Base-by-base conservation (phyloP, 2,888 invertebrate genomes). In the Lottia gigantea region DNA sequence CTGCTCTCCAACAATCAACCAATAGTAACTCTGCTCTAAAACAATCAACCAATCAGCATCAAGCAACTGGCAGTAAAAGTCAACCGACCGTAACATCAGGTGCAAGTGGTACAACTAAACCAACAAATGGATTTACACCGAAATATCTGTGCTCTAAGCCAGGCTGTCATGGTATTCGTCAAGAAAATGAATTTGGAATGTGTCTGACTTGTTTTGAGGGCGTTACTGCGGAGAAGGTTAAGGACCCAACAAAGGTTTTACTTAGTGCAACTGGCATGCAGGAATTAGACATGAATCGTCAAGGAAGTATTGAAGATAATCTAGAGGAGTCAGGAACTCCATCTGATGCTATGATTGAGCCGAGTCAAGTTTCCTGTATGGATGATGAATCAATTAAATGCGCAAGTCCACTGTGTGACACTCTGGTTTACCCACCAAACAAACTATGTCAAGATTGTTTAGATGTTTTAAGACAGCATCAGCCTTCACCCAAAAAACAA, bases 401-500 rank as follows among this genome's bases (percentile, higher is more conserved):
- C 77, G 78, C 74, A 3, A 79, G 78, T 11, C 76, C 79, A 6
- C 47, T 71, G 45, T 83, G 83, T 73, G 63, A 76, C 0, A 71
- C 67, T 14, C 71, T 78, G 67, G 76, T 81, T 16, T 77, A 78
- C 46, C 80, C 80, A 23, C 81, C 80, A 11, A 73, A 76, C 23
- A 75, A 76, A 31, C 76, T 82, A n/a, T 83, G 83, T 74, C 76
- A 76, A 6, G 70, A 70, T 3, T 83, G 83, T 66, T 72, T 62
- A 11, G 71, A 67, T 45, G 78, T 77, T n/a, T 73, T 82, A 40
- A 69, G 76, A 14, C 66, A 66, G 55, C 67, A 62, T 19, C 67
- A 71, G 69, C 75, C 77, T n/a, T 46, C 62, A 45, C 31, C 23
- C 65, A 49, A 23, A 68, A 31, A 64, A 46, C 45, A 31, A 45